Evolutionary conservation across 1,140 invertebrate genomes (phyloP).

Genomic region (Tribolium madens): DNA sequence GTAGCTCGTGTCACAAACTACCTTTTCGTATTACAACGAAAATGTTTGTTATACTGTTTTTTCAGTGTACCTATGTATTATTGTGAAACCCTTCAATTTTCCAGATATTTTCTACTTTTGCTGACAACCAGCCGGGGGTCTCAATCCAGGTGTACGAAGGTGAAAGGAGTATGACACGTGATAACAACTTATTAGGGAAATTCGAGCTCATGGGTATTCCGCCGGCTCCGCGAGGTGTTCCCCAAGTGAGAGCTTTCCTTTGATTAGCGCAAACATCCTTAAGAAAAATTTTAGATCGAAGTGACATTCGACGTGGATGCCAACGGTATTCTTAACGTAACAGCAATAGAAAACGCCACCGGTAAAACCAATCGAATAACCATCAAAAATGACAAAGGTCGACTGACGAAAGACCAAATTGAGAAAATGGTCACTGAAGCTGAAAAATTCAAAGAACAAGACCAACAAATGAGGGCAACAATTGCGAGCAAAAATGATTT

Average conservation of each 20-base stretch:
- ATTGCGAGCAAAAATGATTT: slow-evolving; percentile 77
- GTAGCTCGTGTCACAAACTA: too few species aligned
- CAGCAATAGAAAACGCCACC: slow-evolving; percentile 69
- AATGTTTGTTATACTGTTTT: too few species aligned
- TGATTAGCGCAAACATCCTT: neutral
- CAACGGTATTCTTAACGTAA: slow-evolving; percentile 73
- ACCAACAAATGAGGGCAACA: slow-evolving; percentile 68
- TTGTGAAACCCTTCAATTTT: too few species aligned
- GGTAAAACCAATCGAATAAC: slow-evolving; percentile 67
- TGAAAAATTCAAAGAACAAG: slow-evolving; percentile 70
- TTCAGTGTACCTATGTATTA: too few species aligned
- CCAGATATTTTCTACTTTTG: slow-evolving; percentile 65
- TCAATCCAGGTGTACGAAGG: slow-evolving; percentile 73
- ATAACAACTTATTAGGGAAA: slow-evolving; percentile 79
- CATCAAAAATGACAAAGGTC: slow-evolving; percentile 67
- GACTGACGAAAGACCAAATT: slow-evolving; percentile 66
- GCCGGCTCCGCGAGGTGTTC: slow-evolving; percentile 68
- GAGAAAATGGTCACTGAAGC: slow-evolving; percentile 72
- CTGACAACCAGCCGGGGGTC: slow-evolving; percentile 70
- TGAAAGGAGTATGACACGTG: slow-evolving; percentile 75
- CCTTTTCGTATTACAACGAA: too few species aligned
- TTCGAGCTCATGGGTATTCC: slow-evolving; percentile 78
- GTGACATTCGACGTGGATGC: slow-evolving; percentile 70
- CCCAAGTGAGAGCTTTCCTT: slow-evolving; percentile 55
- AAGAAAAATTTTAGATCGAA: slow-evolving; percentile 54